Conservation (phyloP, 2,888 invertebrate genomes). For the Nemurella pictetii region DNA sequence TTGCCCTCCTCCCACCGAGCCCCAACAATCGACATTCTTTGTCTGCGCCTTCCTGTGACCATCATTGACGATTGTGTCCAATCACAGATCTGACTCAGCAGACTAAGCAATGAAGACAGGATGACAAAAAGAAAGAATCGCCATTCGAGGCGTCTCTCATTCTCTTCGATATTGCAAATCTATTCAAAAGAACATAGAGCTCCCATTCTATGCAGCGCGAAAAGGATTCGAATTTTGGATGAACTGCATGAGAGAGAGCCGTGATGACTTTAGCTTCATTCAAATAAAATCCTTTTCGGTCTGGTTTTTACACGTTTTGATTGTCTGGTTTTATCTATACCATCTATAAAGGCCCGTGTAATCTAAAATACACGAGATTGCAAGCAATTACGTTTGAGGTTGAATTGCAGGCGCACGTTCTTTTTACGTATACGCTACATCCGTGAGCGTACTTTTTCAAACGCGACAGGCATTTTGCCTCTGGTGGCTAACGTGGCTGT, state of each 20-base stretch:
- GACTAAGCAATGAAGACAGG: conserved; percentile 17
- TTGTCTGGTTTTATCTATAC: neutral
- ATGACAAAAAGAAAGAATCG: conserved; percentile 28
- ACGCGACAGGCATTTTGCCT: neutral
- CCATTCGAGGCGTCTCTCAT: conserved; percentile 17
- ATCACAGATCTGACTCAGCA: conserved; percentile 34
- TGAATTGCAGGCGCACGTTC: conserved; percentile 4
- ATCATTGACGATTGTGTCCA: conserved; percentile 34
- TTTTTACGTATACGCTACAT: neutral
- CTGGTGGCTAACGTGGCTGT: neutral
- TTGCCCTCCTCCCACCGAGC: neutral
- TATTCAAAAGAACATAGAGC: conserved; percentile 22
- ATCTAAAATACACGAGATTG: conserved; percentile 19
- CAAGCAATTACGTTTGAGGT: neutral
- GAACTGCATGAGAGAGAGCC: neutral
- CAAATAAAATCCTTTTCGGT: neutral
- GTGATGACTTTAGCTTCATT: conserved; percentile 16
- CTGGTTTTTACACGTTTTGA: conserved; percentile 3
- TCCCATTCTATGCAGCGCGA: neutral
- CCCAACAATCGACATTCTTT: conserved; percentile 6
- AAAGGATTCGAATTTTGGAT: neutral
- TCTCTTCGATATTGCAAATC: conserved; percentile 35
- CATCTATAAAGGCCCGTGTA: conserved; percentile 9
- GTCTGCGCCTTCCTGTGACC: conserved; percentile 26
- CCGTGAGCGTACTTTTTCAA: neutral